Conservation (phyloP, 2,888 invertebrate genomes). For the Parapristionchus giblindavisi region DNA sequence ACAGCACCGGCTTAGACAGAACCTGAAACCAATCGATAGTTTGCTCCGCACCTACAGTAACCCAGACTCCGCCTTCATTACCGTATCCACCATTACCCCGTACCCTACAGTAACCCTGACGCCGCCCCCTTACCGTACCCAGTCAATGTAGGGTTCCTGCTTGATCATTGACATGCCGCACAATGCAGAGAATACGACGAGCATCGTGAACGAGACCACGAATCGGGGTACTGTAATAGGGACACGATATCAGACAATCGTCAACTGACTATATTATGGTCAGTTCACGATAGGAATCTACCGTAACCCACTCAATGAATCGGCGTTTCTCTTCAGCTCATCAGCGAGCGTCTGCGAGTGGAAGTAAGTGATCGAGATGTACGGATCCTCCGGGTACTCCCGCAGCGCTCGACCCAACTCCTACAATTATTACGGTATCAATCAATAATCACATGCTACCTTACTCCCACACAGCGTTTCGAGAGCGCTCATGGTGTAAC, state of each 20-base stretch:
- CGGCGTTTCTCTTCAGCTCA: conserved; percentile 89
- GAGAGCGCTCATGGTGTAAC: background rate
- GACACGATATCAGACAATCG: background rate
- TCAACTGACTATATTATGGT: background rate
- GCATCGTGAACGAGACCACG: conserved; percentile 63
- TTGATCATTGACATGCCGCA: conserved; percentile 78
- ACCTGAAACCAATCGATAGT: background rate
- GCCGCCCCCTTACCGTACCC: conserved; percentile 52
- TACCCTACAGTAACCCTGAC: background rate
- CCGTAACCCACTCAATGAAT: conserved; percentile 73
- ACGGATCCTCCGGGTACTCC: conserved; percentile 58
- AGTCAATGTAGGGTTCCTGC: conserved; percentile 78
- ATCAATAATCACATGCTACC: too few relatives aligned
- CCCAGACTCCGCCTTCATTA: too few relatives aligned
- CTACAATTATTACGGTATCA: conserved; percentile 38
- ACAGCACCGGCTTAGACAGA: conserved; percentile 86
- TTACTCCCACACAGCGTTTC: too few relatives aligned
- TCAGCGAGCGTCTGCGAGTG: conserved; percentile 84
- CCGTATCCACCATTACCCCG: background rate
- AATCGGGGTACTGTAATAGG: conserved; percentile 59
- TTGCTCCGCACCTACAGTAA: background rate
- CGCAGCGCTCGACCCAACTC: conserved; percentile 57
- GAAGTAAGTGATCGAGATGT: conserved; percentile 66
- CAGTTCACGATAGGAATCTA: background rate
- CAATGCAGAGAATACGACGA: conserved; percentile 64